Conservation (phyloP, 2,888 invertebrate species). For the Loripinus fragilis region DNA sequence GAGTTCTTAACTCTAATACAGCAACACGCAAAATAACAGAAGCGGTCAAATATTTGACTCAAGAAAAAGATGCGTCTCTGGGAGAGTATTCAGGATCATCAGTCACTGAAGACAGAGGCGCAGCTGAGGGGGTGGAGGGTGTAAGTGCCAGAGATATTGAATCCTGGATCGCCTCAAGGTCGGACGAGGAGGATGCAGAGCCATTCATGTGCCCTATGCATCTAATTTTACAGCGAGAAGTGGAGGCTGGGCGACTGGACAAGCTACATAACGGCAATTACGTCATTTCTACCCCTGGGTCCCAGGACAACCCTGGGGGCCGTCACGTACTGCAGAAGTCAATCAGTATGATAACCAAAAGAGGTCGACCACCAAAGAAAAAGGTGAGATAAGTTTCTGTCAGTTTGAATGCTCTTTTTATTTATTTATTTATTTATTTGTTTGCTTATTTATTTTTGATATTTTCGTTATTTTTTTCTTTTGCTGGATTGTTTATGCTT, state of each 20-base stretch:
- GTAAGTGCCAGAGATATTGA: slow-evolving; percentile 75
- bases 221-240: slow-evolving; percentile 88
- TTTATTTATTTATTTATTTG: too few species aligned
- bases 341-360: slow-evolving; percentile 41
- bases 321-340: slow-evolving; percentile 35
- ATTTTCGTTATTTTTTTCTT: too few species aligned
- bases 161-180: slow-evolving; percentile 66
- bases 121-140: slow-evolving; percentile 36
- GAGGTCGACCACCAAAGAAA: slow-evolving; percentile 64
- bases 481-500: too few species aligned
- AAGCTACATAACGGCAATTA: slow-evolving; percentile 83
- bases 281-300: slow-evolving; percentile 78
- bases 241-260: slow-evolving; percentile 88
- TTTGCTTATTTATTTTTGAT: too few species aligned
- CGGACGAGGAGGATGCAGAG: slow-evolving; percentile 64
- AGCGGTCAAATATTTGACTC: slow-evolving; percentile 53
- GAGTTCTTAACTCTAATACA: slow-evolving; percentile 71
- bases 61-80: slow-evolving; percentile 8
- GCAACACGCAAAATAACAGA: slow-evolving; percentile 68
- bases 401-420: too few species aligned
- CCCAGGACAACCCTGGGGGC: not conserved
- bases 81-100: not conserved
- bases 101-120: not conserved
- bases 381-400: slow-evolving; percentile 38
- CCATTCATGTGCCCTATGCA: slow-evolving; percentile 84